Percentiles rank a stretch among this genome's conserved stretches.
Evolutionary conservation across 2,888 invertebrate genomes (phyloP).

Genomic region (Polymixis flavicincta): DNA sequence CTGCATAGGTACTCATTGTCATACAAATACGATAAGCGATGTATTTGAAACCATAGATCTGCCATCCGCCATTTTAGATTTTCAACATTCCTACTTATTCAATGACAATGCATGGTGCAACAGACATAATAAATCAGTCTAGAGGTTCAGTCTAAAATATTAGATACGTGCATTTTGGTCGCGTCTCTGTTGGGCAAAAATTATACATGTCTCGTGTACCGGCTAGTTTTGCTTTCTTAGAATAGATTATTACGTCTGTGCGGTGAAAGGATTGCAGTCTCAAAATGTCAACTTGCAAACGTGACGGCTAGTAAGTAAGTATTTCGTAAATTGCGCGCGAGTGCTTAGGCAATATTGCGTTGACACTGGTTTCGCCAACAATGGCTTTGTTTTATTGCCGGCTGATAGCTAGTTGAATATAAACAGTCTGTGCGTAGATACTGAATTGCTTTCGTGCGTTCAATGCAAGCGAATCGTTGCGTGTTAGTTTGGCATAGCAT

Average conservation of each 20-base stretch:
- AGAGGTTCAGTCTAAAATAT: constrained; percentile 37
- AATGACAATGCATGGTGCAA: constrained; percentile 38
- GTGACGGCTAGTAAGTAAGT: constrained; percentile 77
- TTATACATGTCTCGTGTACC: constrained; percentile 28
- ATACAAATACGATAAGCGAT: constrained; percentile 18
- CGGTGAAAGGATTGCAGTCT: constrained; percentile 85
- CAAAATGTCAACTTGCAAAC: constrained; percentile 82
- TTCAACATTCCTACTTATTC: constrained; percentile 49
- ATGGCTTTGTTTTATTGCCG: constrained; percentile 77
- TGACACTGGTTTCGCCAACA: constrained; percentile 81
- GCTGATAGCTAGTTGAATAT: constrained; percentile 61
- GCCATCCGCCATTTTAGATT: constrained; percentile 40
- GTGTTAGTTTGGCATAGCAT: constrained; percentile 36
- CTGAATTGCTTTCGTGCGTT: constrained; percentile 35
- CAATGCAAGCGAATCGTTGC: constrained; percentile 36
- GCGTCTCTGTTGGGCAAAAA: constrained; percentile 31
- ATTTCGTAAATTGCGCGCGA: constrained; percentile 86
- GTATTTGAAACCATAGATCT: constrained; percentile 37
- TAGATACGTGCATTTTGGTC: constrained; percentile 25
- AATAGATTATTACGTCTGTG: constrained; percentile 63
- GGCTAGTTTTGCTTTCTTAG: constrained; percentile 55
- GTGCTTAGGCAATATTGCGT: constrained; percentile 76
- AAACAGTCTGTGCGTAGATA: constrained; percentile 57
- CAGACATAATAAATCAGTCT: constrained; percentile 54
- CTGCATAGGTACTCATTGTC: constrained; percentile 2